A percentile compares a stretch with the other conserved stretches of the same genome.
Conservation (phyloP, 30 jellyfish, hydroid and myxozoan genomes). For the Aurelia coerulea region DNA sequence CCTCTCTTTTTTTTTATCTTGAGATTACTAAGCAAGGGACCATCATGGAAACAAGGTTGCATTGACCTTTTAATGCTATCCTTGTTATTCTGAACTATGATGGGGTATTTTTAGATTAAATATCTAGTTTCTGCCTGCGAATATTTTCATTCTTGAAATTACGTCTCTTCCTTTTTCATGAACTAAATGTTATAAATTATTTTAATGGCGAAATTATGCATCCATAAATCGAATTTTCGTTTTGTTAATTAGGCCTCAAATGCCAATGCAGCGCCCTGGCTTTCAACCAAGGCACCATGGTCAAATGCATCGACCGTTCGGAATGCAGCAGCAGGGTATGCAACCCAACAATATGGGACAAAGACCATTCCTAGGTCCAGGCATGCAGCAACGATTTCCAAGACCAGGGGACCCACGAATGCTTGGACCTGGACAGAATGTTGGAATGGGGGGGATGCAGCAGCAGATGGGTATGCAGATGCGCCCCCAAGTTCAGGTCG, state of each 20-base stretch:
- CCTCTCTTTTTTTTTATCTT: neutral
- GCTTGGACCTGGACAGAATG: slow-evolving; percentile 33
- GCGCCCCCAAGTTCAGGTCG: slow-evolving; percentile 17
- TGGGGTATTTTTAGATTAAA: no score
- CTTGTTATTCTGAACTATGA: no score
- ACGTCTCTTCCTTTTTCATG: no score
- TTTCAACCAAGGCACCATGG: neutral
- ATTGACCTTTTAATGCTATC: no score
- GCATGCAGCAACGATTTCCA: slow-evolving; percentile 42
- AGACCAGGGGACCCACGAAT: slow-evolving; percentile 21
- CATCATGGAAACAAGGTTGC: neutral
- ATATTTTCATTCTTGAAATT: no score
- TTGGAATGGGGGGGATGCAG: slow-evolving; percentile 1
- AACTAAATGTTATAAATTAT: no score
- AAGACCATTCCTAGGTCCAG: slow-evolving; percentile 47
- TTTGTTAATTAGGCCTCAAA: slow-evolving; percentile 23
- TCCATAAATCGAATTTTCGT: neutral
- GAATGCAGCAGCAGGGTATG: slow-evolving; percentile 60
- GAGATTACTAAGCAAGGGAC: neutral
- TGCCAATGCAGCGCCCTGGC: slow-evolving; percentile 45
- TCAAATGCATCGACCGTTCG: slow-evolving; percentile 46
- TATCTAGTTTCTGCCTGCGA: no score
- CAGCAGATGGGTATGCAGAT: slow-evolving; percentile 3
- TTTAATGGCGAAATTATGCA: neutral
- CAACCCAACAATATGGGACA: slow-evolving; percentile 20